These are phyloP conservation scores for Catharus minimus DNA, from an alignment of 2,113 vertebrate genomes.

Conservation along the genomic window DNA sequence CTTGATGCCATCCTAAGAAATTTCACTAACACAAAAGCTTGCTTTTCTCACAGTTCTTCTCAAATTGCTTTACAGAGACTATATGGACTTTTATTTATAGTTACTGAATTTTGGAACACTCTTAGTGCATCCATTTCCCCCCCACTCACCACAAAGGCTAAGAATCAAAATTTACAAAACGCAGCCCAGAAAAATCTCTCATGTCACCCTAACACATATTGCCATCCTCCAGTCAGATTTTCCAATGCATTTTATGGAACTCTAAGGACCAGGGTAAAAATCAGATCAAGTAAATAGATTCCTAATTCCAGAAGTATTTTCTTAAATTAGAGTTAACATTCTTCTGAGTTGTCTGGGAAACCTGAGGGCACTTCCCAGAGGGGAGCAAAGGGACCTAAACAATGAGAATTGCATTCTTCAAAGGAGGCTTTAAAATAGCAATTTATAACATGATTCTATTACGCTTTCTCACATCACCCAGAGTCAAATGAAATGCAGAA, in stretches of 20 bases:
- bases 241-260: neutral
- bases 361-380: neutral
- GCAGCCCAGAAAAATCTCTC: neutral
- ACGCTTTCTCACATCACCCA: neutral
- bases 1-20: constrained; percentile 2
- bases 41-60: constrained; percentile 1
- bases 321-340: neutral
- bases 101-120: neutral
- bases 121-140: neutral
- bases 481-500: neutral
- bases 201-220: neutral
- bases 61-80: neutral
- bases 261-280: neutral
- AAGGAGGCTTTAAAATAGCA: neutral
- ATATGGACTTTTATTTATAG: constrained; percentile 11
- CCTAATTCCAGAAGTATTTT: neutral
- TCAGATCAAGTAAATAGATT: neutral
- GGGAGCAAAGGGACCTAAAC: neutral
- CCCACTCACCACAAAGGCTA: neutral
- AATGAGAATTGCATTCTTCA: neutral
- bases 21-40: neutral
- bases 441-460: neutral
- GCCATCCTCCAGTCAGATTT: neutral
- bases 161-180: neutral
- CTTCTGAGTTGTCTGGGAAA: neutral